phyloP scores from a whole-genome alignment of 2,888 invertebrate species.

The Ceratothoa steindachneri region DNA sequence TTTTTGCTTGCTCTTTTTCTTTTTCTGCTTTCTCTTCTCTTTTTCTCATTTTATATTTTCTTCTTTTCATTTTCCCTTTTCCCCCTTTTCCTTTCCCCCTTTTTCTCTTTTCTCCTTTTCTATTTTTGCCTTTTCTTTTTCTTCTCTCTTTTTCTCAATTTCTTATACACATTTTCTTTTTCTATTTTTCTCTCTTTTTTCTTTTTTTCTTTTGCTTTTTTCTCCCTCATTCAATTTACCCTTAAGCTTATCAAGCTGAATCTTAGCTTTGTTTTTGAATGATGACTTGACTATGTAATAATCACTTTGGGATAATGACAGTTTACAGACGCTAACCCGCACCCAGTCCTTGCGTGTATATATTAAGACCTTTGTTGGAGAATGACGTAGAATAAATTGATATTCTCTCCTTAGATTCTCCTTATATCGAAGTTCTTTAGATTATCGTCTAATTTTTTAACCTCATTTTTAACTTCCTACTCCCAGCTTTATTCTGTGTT shows the following conservation, averaged over 20 bases:
- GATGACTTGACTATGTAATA: background rate
- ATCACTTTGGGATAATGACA: slow-evolving; percentile 2
- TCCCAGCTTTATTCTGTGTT: too few species aligned
- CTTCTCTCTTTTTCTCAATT: background rate
- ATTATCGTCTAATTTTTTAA: background rate
- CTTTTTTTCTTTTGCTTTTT: background rate
- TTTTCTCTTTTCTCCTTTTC: background rate
- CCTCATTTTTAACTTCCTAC: too few species aligned
- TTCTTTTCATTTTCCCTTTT: background rate
- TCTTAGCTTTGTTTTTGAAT: background rate
- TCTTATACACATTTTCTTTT: background rate
- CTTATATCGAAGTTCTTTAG: background rate
- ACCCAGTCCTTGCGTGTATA: background rate
- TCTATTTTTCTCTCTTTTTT: background rate
- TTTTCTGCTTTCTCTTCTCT: too few species aligned
- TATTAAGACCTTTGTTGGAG: background rate
- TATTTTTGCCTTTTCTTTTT: background rate
- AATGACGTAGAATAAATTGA: background rate
- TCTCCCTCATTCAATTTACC: slow-evolving; percentile 1
- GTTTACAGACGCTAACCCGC: background rate
- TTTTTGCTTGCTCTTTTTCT: too few species aligned
- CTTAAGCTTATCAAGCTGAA: background rate
- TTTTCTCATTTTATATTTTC: background rate
- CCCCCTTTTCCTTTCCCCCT: background rate
- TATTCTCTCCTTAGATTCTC: background rate